These are phyloP conservation scores for Physella acuta DNA, from an alignment of 1,140 invertebrate species.

Conservation along the genomic window DNA sequence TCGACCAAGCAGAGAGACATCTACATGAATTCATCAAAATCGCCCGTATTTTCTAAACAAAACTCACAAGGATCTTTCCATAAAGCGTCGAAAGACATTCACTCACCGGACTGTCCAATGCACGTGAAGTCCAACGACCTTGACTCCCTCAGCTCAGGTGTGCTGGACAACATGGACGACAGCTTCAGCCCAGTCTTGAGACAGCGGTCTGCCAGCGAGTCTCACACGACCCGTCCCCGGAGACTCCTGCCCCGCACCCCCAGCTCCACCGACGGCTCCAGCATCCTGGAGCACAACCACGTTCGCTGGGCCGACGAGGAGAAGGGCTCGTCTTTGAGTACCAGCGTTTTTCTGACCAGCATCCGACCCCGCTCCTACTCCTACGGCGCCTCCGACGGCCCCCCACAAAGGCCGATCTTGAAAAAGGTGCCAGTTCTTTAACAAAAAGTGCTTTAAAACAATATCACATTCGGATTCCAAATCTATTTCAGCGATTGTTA, in stretches of 20 bases:
- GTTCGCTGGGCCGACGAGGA: slow-evolving; percentile 33
- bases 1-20: background rate
- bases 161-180: background rate
- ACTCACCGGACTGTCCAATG: background rate
- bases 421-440: slow-evolving; percentile 14
- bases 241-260: slow-evolving; percentile 1
- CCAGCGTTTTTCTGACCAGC: slow-evolving; percentile 25
- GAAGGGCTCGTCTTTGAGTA: slow-evolving; percentile 20
- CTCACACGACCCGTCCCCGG: background rate
- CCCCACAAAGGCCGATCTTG: slow-evolving; percentile 12
- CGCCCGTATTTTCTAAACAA: background rate
- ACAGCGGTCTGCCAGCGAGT: slow-evolving; percentile 6
- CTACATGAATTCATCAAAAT: background rate
- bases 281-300: slow-evolving; percentile 15
- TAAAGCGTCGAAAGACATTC: background rate
- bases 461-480: too few species aligned
- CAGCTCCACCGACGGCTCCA: background rate
- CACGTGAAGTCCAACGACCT: background rate
- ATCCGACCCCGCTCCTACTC: slow-evolving; percentile 12
- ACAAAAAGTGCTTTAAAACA: too few species aligned
- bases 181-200: background rate
- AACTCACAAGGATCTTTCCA: background rate
- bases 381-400: background rate
- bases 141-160: background rate
- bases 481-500: too few species aligned